Conservation (phyloP, 2,888 invertebrate genomes). For the Eristalis pertinax region DNA sequence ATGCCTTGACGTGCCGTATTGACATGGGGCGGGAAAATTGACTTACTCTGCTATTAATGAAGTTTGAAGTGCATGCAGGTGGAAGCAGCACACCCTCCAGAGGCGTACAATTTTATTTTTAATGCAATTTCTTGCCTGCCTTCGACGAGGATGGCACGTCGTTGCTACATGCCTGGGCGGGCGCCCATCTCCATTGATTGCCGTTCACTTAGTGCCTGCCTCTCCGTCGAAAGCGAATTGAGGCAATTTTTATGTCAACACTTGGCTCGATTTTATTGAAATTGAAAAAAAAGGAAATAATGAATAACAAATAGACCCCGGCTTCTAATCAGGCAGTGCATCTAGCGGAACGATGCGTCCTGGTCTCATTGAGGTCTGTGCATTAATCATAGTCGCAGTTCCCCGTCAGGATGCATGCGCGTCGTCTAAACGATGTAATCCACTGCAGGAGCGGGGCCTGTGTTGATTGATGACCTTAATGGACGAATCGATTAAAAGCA, state of each 20-base stretch:
- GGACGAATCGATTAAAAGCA: not conserved
- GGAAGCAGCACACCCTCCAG: slow-evolving; percentile 19
- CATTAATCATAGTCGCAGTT: slow-evolving; percentile 43
- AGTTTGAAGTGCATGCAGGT: slow-evolving; percentile 48
- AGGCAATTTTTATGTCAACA: slow-evolving; percentile 44
- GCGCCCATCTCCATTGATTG: slow-evolving; percentile 38
- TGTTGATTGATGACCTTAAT: not conserved
- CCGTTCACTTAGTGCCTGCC: slow-evolving; percentile 34
- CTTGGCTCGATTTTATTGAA: slow-evolving; percentile 31
- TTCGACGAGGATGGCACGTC: not conserved
- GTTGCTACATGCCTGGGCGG: not conserved
- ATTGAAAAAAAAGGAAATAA: slow-evolving; percentile 6
- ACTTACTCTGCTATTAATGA: slow-evolving; percentile 66
- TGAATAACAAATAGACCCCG: not conserved
- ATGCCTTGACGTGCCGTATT: slow-evolving; percentile 31
- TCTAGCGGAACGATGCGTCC: too few relatives aligned
- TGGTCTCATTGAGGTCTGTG: slow-evolving; percentile 4
- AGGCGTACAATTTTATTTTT: slow-evolving; percentile 24
- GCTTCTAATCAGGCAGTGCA: slow-evolving; percentile 5
- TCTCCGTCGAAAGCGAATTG: slow-evolving; percentile 7
- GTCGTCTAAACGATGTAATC: not conserved
- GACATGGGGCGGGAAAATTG: slow-evolving; percentile 54
- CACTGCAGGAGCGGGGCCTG: not conserved
- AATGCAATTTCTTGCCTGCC: slow-evolving; percentile 23
- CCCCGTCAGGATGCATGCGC: not conserved